Conservation (phyloP, 2,113 vertebrate genomes). For the Pogona vitticeps region DNA sequence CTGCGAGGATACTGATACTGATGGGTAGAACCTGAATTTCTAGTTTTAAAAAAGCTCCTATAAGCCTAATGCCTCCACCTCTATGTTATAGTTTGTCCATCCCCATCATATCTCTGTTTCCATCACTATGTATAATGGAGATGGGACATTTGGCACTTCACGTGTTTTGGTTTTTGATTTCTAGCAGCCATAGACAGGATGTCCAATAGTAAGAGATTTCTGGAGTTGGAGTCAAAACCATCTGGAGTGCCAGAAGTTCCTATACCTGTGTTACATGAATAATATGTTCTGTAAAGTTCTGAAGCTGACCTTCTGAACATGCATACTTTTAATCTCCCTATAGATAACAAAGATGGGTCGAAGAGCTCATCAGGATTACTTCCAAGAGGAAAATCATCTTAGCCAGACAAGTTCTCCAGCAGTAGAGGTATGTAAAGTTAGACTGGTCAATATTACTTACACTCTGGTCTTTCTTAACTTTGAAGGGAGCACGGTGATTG, state of each 20-base stretch:
- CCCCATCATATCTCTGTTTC: neutral
- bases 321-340: neutral
- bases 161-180: neutral
- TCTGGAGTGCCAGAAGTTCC: neutral
- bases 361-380: constrained; percentile 81
- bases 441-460: neutral
- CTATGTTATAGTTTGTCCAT: neutral
- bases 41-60: neutral
- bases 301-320: neutral
- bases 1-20: no score
- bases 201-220: neutral
- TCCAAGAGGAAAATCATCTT: constrained; percentile 73
- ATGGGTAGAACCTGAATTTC: neutral
- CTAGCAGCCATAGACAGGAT: neutral
- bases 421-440: constrained; percentile 79
- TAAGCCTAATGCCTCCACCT: neutral
- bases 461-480: neutral
- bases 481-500: neutral
- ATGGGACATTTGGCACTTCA: neutral
- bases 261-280: neutral
- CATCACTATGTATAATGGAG: neutral
- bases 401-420: constrained; percentile 73
- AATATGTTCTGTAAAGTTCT: neutral
- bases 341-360: constrained; percentile 87
- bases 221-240: neutral